Evolutionary conservation across 1,140 invertebrate species (phyloP).

Genomic region (Vanessa tameamea): DNA sequence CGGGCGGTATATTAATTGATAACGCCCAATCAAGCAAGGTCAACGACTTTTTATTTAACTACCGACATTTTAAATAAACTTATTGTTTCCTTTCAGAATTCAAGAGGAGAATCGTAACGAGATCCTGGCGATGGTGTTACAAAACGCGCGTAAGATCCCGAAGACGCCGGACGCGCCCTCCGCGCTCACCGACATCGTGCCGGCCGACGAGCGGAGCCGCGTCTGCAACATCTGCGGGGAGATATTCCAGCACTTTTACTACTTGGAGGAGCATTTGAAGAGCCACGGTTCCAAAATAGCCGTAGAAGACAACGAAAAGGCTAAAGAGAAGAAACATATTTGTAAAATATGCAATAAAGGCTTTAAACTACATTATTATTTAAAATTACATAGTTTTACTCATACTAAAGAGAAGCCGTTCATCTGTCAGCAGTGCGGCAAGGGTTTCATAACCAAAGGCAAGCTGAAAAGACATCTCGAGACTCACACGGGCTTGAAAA

Average conservation of each 20-base stretch:
- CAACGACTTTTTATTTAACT: no score
- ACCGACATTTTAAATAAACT: no score
- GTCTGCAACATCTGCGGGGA: constrained; percentile 82
- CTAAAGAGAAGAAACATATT: constrained; percentile 77
- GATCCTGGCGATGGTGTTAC: constrained; percentile 68
- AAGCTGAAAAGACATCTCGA: constrained; percentile 74
- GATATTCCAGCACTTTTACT: constrained; percentile 80
- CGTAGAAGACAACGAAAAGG: constrained; percentile 63
- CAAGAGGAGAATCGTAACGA: constrained; percentile 64
- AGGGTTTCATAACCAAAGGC: constrained; percentile 73
- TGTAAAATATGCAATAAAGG: constrained; percentile 82
- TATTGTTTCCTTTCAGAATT: constrained; percentile 47
- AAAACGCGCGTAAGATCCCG: constrained; percentile 65
- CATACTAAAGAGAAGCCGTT: constrained; percentile 73
- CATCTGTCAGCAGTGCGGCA: constrained; percentile 74
- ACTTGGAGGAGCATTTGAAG: constrained; percentile 81
- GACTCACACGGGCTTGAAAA: constrained; percentile 67
- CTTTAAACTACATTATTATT: constrained; percentile 78
- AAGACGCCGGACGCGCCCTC: constrained; percentile 48
- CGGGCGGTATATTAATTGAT: no score
- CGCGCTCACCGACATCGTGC: constrained; percentile 46
- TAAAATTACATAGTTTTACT: constrained; percentile 71
- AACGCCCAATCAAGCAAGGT: no score
- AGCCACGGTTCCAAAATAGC: constrained; percentile 77
- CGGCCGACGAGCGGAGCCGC: constrained; percentile 62